Conservation (phyloP, 2,888 invertebrate genomes). For the Cancer borealis region DNA sequence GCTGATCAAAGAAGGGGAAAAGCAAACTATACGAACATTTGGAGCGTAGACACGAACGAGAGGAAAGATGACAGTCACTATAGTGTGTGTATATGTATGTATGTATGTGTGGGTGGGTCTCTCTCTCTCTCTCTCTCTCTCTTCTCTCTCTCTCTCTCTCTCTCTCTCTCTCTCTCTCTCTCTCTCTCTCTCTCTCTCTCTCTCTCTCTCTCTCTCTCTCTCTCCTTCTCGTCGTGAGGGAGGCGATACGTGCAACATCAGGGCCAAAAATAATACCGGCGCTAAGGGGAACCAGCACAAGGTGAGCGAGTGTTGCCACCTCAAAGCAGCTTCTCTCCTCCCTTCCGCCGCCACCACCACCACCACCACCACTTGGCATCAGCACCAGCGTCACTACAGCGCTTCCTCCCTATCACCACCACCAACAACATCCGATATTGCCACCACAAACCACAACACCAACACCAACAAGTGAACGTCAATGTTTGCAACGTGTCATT, state of each 20-base stretch:
- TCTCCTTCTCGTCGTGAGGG: not conserved
- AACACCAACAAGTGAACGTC: not conserved
- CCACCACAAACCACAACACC: not conserved
- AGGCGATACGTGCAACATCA: not conserved
- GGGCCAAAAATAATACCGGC: constrained; percentile 13
- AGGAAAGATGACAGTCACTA: not conserved
- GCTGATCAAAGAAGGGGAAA: not conserved
- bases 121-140: constrained; percentile 24
- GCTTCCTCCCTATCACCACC: not conserved
- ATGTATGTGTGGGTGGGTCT: too few species aligned
- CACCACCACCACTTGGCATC: not conserved
- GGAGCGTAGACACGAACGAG: not conserved
- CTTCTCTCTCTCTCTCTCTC: constrained; percentile 24
- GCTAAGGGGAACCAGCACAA: not conserved
- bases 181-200: constrained; percentile 1
- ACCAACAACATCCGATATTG: not conserved
- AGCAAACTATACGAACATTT: not conserved
- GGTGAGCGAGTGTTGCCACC: constrained; percentile 26
- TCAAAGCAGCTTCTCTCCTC: not conserved
- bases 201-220: constrained; percentile 7
- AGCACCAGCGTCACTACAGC: not conserved
- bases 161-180: constrained; percentile 17
- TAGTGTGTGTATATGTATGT: too few species aligned
- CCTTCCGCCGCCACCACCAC: not conserved
- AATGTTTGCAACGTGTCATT: not conserved